A percentile compares a stretch with the other conserved stretches of the same genome.
Conservation (phyloP, 2,888 invertebrate genomes). For the Clusia tigrina region DNA sequence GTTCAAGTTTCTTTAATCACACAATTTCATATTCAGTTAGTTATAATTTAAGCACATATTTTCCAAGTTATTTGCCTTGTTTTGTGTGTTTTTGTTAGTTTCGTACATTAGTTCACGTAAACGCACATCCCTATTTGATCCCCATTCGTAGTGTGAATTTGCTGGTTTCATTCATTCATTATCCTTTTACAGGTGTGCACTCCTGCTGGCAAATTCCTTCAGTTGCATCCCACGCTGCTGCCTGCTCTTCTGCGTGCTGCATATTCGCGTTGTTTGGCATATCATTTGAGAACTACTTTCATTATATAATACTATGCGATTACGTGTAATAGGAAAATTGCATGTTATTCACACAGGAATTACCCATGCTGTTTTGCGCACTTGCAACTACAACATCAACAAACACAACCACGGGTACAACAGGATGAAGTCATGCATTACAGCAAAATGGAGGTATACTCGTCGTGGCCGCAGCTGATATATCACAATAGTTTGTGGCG, state of each 20-base stretch:
- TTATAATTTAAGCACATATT: too few relatives aligned
- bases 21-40: too few relatives aligned
- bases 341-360: slow-evolving; percentile 2
- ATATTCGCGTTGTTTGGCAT: not conserved
- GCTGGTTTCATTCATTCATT: not conserved
- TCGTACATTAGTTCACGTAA: too few relatives aligned
- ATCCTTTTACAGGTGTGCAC: not conserved
- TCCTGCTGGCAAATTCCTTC: not conserved
- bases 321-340: slow-evolving; percentile 8
- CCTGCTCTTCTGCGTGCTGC: not conserved
- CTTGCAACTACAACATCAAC: not conserved
- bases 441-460: too few relatives aligned
- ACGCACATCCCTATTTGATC: too few relatives aligned
- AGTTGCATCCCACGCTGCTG: not conserved
- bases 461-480: not conserved
- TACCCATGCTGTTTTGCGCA: not conserved
- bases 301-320: slow-evolving; percentile 8
- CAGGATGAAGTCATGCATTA: not conserved
- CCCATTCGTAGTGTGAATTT: not conserved
- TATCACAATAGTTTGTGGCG: not conserved
- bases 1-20: too few relatives aligned
- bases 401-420: not conserved
- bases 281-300: slow-evolving; percentile 4
- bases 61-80: too few relatives aligned
- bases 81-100: too few relatives aligned